Conservation (phyloP, 1,140 invertebrate genomes). For the Solen grandis region DNA sequence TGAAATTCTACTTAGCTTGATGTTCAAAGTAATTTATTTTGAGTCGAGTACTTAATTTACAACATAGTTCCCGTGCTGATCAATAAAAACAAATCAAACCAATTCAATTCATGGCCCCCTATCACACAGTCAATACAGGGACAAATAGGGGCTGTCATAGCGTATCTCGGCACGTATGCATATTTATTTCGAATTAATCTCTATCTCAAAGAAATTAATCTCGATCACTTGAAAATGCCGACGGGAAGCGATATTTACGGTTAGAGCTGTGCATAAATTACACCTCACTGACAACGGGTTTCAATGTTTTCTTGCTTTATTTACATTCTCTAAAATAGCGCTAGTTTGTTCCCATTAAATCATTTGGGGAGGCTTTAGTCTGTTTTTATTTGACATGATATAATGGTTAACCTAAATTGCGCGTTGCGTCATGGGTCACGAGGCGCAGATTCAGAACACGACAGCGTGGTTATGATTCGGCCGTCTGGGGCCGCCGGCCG, state of each 20-base stretch:
- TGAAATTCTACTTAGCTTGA: not conserved
- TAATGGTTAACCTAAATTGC: too few species aligned
- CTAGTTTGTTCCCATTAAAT: too few species aligned
- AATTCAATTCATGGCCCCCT: not conserved
- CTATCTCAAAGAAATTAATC: constrained; percentile 51
- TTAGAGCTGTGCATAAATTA: constrained; percentile 42
- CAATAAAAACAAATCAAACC: not conserved
- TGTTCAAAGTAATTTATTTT: not conserved
- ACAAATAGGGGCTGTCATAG: not conserved
- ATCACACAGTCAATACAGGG: not conserved
- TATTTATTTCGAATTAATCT: constrained; percentile 51
- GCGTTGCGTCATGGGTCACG: too few species aligned
- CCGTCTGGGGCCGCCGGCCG: too few species aligned
- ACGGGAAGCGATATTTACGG: constrained; percentile 37
- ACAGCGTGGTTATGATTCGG: too few species aligned
- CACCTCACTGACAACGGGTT: constrained; percentile 17
- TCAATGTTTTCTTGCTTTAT: too few species aligned
- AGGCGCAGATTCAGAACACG: too few species aligned
- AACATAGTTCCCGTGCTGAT: not conserved
- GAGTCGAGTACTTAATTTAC: not conserved
- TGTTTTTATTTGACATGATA: too few species aligned
- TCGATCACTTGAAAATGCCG: constrained; percentile 33
- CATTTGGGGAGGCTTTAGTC: too few species aligned
- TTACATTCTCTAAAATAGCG: too few species aligned
- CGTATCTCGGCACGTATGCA: constrained; percentile 14